Evolutionary conservation across 35 echinoderm and acorn worm genomes (phyloP), one percentile per base, ranked within the genome.

Genomic region (Ophiothrix spiculata): DNA sequence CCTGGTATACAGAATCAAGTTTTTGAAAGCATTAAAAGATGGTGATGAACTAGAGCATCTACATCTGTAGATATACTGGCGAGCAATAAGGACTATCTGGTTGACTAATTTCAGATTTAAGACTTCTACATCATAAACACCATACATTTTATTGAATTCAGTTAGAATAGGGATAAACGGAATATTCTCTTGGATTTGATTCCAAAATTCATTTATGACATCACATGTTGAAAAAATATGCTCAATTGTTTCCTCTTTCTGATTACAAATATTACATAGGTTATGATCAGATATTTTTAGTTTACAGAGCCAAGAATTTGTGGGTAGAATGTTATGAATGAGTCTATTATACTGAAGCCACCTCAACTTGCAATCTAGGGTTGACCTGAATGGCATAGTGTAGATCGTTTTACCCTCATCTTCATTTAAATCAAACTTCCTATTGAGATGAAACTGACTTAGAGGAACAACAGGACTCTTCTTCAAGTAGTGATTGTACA

Each of bases 41-140:
- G 4, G 60, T n/a, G 25, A 15, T 69, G 16, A 15, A n/a, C 60
- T 28, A 69, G n/a, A n/a, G n/a, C n/a, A 15, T 69, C 25, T 69
- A 69, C 60, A 69, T 69, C 60, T 69, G 23, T 69, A 69, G 29
- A 69, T 69, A n/a, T 69, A 69, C 42, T 15, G 60, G 23, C 60
- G 60, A 69, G 8, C 60, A 10, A 49, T 49, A 69, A 69, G 60
- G 60, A 69, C 16, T 49, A 69, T 69, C 29, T 69, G 60, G 60
- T 69, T 69, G 60, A 69, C 60, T 69, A 69, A 69, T 69, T 69
- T 69, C 60, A 69, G 29, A n/a, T 69, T 69, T n/a, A n/a, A n/a
- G 3, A 69, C 60, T 2, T n/a, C 60, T 28, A 25, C 25, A 69
- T 69, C 60, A n/a, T 69, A 69, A 15, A 6, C 60, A 69, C 60